Percentiles rank a stretch among this genome's conserved stretches.
These are phyloP conservation scores for Ericerus pela DNA, from an alignment of 1,140 invertebrate genomes.

Conservation along the genomic window DNA sequence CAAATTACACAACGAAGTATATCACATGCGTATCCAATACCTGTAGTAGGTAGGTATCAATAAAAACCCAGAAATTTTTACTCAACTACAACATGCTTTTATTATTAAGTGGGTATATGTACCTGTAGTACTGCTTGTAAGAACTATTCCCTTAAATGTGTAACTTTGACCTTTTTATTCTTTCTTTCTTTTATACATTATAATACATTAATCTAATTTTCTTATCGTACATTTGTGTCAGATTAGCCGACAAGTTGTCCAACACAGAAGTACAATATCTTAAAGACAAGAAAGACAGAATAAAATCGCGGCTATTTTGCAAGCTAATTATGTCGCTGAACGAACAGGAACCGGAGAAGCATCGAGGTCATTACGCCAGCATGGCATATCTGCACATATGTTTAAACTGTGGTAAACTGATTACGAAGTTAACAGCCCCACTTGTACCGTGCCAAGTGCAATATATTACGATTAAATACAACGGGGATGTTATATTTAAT, in stretches of 20 bases:
- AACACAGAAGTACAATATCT: slow-evolving; percentile 61
- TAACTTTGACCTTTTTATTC: no score
- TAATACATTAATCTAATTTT: neutral
- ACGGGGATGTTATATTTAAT: neutral
- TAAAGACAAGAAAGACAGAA: slow-evolving; percentile 64
- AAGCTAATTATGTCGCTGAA: slow-evolving; percentile 61
- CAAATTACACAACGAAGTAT: no score
- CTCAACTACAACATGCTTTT: no score
- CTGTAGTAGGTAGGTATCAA: no score
- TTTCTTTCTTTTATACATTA: neutral
- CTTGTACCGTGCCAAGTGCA: slow-evolving; percentile 12
- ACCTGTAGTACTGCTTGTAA: no score
- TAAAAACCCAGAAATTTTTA: no score
- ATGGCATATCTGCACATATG: slow-evolving; percentile 51
- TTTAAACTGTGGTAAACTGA: slow-evolving; percentile 41
- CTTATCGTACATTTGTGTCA: slow-evolving; percentile 27
- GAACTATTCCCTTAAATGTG: no score
- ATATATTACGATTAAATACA: slow-evolving; percentile 4
- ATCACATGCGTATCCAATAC: no score
- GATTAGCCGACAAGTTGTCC: slow-evolving; percentile 61
- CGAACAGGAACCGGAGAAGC: slow-evolving; percentile 50
- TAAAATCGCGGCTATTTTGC: slow-evolving; percentile 64
- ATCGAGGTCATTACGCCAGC: slow-evolving; percentile 60
- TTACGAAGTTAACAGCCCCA: slow-evolving; percentile 11
- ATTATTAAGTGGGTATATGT: no score